These are phyloP conservation scores for Triplophysa bombifrons DNA, from an alignment of 2,797 vertebrate genomes.

Conservation along the genomic window DNA sequence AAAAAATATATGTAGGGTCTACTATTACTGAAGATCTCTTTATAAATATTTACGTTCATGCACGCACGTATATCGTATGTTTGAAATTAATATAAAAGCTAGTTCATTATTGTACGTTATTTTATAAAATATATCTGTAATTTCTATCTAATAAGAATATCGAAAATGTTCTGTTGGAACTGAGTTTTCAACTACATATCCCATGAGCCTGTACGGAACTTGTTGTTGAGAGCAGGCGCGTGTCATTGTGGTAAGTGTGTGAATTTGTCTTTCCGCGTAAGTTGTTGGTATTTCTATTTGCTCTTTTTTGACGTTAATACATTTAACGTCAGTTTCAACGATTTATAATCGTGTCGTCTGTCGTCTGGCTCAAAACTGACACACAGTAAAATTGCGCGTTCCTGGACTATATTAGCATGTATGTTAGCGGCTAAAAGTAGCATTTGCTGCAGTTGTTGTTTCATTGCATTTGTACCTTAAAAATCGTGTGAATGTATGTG, in stretches of 20 bases:
- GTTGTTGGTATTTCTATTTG: neutral
- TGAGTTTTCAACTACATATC: conserved; percentile 44
- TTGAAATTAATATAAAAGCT: too few relatives aligned
- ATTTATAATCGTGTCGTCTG: neutral
- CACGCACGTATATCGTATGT: too few relatives aligned
- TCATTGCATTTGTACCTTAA: too few relatives aligned
- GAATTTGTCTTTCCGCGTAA: neutral
- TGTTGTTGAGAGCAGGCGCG: conserved; percentile 7
- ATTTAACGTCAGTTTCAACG: neutral
- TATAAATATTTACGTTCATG: too few relatives aligned
- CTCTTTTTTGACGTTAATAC: neutral
- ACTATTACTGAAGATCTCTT: too few relatives aligned
- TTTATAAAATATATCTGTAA: too few relatives aligned
- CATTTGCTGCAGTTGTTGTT: neutral
- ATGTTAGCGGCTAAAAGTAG: conserved; percentile 23
- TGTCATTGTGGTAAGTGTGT: conserved; percentile 19
- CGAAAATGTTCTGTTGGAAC: neutral
- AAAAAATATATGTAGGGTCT: too few relatives aligned
- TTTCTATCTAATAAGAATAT: too few relatives aligned
- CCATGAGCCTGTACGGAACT: conserved; percentile 33
- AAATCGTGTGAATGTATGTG: neutral
- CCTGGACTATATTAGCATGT: conserved; percentile 13
- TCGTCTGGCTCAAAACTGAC: neutral
- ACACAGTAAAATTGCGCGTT: neutral
- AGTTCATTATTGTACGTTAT: too few relatives aligned